phyloP scores from a whole-genome alignment of 2,888 invertebrate genomes.

The Encarsia formosa region DNA sequence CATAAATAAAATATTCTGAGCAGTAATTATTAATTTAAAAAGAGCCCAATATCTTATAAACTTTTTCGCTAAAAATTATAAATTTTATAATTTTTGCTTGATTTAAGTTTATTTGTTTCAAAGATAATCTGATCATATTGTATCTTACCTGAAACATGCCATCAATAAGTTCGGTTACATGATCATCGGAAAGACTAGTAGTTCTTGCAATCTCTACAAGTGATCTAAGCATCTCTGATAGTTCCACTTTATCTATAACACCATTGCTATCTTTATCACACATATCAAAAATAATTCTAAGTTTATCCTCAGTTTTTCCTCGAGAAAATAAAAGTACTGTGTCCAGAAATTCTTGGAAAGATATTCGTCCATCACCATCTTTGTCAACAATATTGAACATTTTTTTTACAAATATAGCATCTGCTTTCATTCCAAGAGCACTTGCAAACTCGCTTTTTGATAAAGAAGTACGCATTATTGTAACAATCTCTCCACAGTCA shows the following conservation, averaged over 20 bases:
- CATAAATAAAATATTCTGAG: no score
- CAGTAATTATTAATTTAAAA: no score
- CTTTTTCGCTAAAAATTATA: no score
- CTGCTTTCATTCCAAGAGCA: constrained; percentile 90
- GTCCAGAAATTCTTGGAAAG: constrained; percentile 93
- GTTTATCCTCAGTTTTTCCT: constrained; percentile 88
- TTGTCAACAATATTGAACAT: constrained; percentile 98
- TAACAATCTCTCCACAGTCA: constrained; percentile 78
- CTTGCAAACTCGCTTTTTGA: constrained; percentile 92
- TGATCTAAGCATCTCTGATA: constrained; percentile 90
- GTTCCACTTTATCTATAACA: constrained; percentile 87
- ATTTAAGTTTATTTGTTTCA: no score
- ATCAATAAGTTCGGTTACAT: constrained; percentile 87
- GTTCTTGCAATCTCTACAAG: constrained; percentile 90
- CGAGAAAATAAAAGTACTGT: constrained; percentile 89
- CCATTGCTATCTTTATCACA: constrained; percentile 93
- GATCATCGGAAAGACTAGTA: constrained; percentile 82
- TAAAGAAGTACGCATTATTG: constrained; percentile 88
- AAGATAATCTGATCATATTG: no score
- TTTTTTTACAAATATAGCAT: constrained; percentile 91
- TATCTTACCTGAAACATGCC: constrained; percentile 69
- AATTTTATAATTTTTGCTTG: no score
- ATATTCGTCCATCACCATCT: constrained; percentile 87
- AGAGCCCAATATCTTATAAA: no score
- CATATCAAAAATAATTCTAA: constrained; percentile 95